Evolutionary conservation across 2,888 invertebrate species (phyloP), one percentile per base, ranked within the genome.

Genomic region (Seira sanloemensis): DNA sequence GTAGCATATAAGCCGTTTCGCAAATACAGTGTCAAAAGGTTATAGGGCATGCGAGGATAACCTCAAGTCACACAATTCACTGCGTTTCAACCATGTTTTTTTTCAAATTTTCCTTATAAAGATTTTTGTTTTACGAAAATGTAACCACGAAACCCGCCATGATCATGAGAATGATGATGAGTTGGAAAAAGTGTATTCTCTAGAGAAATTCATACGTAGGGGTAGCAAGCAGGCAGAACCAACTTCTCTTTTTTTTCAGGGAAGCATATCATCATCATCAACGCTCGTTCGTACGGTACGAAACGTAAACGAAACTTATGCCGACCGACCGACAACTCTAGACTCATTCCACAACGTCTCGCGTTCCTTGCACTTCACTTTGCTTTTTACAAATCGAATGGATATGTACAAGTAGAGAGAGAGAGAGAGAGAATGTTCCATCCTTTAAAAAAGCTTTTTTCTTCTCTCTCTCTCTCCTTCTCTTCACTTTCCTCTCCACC

Each of bases 161-260:
- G 58, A 37, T 46, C 21, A 24, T 58, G 25, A 73, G 54, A 25
- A 73, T 18, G 58, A 58, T 73, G 73, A 73, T 73, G 73, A 58
- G 54, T 73, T 71, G 23, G 37, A 58, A 58, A 58, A 58, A 58
- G n/a, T n/a, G n/a, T n/a, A 58, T 58, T 18, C 58, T 58, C 58
- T 58, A 58, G 58, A 58, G 58, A 12, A 18, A n/a, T n/a, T n/a
- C n/a, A n/a, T 58, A n/a, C n/a, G 58, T 58, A 58, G 18, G 58
- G 58, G 58, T 58, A 12, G 58, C 58, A 12, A n/a, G n/a, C 58
- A 37, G 37, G 4, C 37, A 37, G 37, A 7, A 12, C 37, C 12
- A 4, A 12, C 12, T 37, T 4, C 37, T 37, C 37, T 37, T 37
- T 12, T 37, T n/a, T 58, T n/a, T n/a, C 9, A 58, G 58, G 58